A percentile compares a stretch with the other conserved stretches of the same genome.
Conservation (phyloP, 2,888 invertebrate species). For the Tenthredo scrophulariae region DNA sequence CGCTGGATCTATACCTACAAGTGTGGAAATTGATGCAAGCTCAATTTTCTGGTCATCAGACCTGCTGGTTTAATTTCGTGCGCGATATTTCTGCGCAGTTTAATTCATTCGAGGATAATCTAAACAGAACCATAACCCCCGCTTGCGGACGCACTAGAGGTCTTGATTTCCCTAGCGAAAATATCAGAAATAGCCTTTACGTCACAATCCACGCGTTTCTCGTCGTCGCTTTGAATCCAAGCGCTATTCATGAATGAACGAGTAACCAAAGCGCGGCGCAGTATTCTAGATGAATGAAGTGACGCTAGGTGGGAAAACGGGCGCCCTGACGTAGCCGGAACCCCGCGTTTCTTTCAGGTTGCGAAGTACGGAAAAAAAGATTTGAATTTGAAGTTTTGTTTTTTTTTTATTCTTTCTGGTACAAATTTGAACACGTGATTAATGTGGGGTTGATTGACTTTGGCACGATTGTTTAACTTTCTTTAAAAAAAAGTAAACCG, state of each 20-base stretch:
- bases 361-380: neutral
- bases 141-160: neutral
- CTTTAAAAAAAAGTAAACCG: neutral
- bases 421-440: neutral
- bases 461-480: neutral
- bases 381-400: neutral
- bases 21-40: neutral
- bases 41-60: neutral
- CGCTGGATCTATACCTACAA: neutral
- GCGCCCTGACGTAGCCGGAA: neutral
- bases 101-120: neutral
- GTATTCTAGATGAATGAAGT: conserved; percentile 52
- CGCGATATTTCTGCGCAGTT: neutral
- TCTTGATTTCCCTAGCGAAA: conserved; percentile 47
- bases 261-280: conserved; percentile 29
- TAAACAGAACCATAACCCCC: neutral
- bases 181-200: conserved; percentile 31
- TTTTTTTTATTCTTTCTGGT: neutral
- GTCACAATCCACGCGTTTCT: conserved; percentile 16
- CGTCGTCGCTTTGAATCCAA: neutral
- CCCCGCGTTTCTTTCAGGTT: neutral
- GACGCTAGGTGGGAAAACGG: conserved; percentile 36
- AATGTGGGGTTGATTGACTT: neutral
- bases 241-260: conserved; percentile 51
- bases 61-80: neutral